Base-by-base conservation (phyloP, 1,140 invertebrate genomes). In the Drosophila novamexicana region DNA sequence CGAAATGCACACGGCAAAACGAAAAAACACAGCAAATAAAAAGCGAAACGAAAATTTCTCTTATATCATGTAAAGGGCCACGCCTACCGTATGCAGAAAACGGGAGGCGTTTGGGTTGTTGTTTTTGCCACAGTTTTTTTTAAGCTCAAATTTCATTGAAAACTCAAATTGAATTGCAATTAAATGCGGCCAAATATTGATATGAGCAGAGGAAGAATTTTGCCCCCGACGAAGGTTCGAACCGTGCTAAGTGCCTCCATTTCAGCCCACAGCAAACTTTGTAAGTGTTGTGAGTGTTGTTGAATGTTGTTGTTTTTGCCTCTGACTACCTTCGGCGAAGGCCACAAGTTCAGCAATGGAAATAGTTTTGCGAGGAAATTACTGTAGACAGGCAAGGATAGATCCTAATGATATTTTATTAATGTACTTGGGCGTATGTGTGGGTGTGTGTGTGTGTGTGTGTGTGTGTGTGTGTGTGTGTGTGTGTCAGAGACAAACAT, bases 121-220 rank as follows among this genome's bases (percentile, higher is more conserved):
- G 29, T 42, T 67, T 1, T 14, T n/a, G 44, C 6, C 22, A 29
- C 22, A 40, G 22, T 42, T 69, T 69, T 45, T 5, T n/a, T 32
- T 45, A 10, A n/a, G 37, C 5, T 40, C n/a, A 39, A 65, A 42
- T 45, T 74, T 64, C 58, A 74, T 77, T 68, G 71, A 62, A 71
- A 77, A 75, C 58, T 65, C 42, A 63, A 72, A 81, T 81, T 54
- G 70, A 86, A 78, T 40, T 78, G 62, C 70, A 78, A 86, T 85
- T 86, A 81, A 81, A 69, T 66, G 53, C 37, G 77, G 37, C 36
- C 66, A 59, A 59, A 64, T 61, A 40, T 52, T 47, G 39, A 29
- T 47, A 42, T 37, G 42, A 1, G 37, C 44, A 49, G 42, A 44
- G 52, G 32, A 12, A 0, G 14, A 22, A 10, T 4, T 29, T 29